Base-by-base conservation (phyloP, 2,113 vertebrate species). In the Callopanchax toddi region DNA sequence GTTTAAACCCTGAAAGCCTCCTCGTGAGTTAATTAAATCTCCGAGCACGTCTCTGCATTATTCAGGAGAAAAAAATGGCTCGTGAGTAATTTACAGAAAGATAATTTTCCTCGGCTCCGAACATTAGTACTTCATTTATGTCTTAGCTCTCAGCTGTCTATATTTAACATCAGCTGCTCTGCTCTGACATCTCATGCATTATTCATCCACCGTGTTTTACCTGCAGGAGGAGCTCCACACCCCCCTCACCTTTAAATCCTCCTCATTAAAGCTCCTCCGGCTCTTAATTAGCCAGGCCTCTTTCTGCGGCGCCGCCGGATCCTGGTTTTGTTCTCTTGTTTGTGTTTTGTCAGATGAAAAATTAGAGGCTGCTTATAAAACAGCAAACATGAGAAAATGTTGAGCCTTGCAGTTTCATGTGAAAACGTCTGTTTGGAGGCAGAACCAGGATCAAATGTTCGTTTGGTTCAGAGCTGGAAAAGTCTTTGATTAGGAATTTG, bases 161-260 rank as follows among this genome's bases (percentile, higher is more conserved):
- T 79, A 85, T 85, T 85, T 85, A 87, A 81, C 85, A 76, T 79
- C 74, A 56, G 65, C 76, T 63, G 67, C 82, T 75, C 49, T 17
- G 36, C 68, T 60, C 66, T 70, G 78, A 76, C 60, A 48, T 42
- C 25, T 74, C 75, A 81, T 85, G 8, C 67, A 83, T 87, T 79
- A 83, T 87, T 85, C 74, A 83, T 83, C 44, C 59, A 68, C 10
- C 50, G 67, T 68, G 71, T 74, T 67, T 65, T 57, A 80, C 84
- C 84, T 86, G 76, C 76, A 67, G 15, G 44, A 73, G 76, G 67
- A 75, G 73, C 45, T 39, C 53, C 21, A 21, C 75, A 42, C 63
- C 71, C 65, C 26, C 40, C 45, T 75, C 79, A 83, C 82, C 85
- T 85, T 74, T 74, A 58, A 32, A 64, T 78, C 68, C 52, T 40